A percentile compares a stretch with the other conserved stretches of the same genome.
Conservation (phyloP, 2,113 vertebrate species). For the Galemys pyrenaicus region DNA sequence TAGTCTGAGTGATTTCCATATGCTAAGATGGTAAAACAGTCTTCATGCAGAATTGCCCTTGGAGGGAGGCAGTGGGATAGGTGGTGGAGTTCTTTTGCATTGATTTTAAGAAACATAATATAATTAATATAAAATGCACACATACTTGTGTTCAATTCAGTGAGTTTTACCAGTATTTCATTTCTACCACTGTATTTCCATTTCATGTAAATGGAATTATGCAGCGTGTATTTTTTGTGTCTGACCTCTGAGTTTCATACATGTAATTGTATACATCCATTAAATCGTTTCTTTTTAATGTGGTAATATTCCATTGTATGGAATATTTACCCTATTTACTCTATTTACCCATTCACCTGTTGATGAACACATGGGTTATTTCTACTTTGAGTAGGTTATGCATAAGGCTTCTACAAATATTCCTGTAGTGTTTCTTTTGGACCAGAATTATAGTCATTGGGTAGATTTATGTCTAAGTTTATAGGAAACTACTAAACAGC, state of each 20-base stretch:
- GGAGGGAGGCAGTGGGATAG: background rate
- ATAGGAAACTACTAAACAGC: no score
- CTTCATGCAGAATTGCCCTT: background rate
- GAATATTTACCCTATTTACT: no score
- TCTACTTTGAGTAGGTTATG: background rate
- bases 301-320: background rate
- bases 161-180: background rate
- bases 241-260: background rate
- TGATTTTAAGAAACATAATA: background rate
- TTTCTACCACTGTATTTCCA: background rate
- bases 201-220: background rate
- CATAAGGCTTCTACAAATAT: background rate
- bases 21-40: background rate
- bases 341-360: background rate
- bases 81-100: background rate
- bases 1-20: background rate
- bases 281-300: background rate
- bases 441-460: background rate
- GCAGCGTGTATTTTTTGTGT: background rate
- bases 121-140: background rate
- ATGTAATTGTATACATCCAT: background rate
- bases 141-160: background rate
- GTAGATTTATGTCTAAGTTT: background rate
- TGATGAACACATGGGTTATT: background rate
- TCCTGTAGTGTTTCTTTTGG: background rate